phyloP scores from a whole-genome alignment of 1,140 invertebrate species.

The Cotesia vestalis region DNA sequence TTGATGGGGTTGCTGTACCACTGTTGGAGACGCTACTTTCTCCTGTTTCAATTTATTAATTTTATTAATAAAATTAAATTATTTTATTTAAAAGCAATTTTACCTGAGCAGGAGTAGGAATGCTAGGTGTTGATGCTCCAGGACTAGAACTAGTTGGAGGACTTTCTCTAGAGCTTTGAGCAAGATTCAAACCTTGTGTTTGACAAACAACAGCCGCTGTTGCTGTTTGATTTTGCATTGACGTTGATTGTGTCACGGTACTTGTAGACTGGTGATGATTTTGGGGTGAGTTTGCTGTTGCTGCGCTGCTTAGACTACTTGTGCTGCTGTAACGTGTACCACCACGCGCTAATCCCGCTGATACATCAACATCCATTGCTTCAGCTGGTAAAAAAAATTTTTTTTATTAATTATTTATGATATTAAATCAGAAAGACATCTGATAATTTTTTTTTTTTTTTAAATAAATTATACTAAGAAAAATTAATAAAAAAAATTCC shows the following conservation, averaged over 20 bases:
- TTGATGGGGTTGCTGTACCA: conserved; percentile 56
- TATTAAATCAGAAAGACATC: too few species aligned
- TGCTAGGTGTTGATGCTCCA: conserved; percentile 56
- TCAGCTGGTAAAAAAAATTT: conserved; percentile 46
- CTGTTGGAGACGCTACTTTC: conserved; percentile 50
- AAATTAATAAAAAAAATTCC: too few species aligned
- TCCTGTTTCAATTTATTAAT: conserved; percentile 40
- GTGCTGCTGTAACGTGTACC: conserved; percentile 65
- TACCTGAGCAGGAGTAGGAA: conserved; percentile 61
- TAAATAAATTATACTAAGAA: too few species aligned
- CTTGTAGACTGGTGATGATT: conserved; percentile 52
- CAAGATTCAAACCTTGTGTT: conserved; percentile 61
- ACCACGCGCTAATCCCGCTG: conserved; percentile 52
- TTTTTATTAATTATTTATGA: too few species aligned
- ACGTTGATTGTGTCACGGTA: conserved; percentile 42
- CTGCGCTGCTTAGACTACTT: conserved; percentile 60
- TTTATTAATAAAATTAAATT: conserved; percentile 9
- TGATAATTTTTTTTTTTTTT: too few species aligned
- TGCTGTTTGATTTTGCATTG: conserved; percentile 58
- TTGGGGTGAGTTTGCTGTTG: conserved; percentile 58
- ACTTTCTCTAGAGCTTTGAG: conserved; percentile 60
- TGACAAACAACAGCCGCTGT: conserved; percentile 61
- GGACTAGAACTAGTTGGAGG: conserved; percentile 58
- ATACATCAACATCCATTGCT: conserved; percentile 59
- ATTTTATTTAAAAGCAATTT: neutral